Conservation (phyloP, 2,113 vertebrate genomes). For the Patagioenas fasciata region DNA sequence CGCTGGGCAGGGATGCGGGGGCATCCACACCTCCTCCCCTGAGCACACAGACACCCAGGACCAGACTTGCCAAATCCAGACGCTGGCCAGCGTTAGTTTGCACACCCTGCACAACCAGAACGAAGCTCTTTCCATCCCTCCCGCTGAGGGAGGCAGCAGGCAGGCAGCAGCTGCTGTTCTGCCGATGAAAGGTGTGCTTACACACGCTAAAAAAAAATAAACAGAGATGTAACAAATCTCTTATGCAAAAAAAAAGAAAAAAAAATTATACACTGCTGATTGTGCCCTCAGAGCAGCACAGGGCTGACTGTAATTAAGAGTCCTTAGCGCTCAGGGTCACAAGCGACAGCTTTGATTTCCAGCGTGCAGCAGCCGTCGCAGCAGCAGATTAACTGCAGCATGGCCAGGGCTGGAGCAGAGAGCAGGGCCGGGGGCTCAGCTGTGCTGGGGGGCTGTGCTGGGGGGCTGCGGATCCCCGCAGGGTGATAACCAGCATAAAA, state of each 20-base stretch:
- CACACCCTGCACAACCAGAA: neutral
- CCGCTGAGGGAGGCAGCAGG: neutral
- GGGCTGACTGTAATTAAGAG: neutral
- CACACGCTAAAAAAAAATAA: neutral
- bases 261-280: fast-evolving
- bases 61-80: neutral
- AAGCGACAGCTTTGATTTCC: neutral
- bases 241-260: neutral
- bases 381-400: neutral
- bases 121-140: neutral
- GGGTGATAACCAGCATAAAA: neutral
- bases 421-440: neutral
- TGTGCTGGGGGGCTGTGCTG: too few species aligned
- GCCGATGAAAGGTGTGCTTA: neutral
- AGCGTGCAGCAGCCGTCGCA: neutral
- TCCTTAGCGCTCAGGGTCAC: constrained; percentile 16
- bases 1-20: neutral
- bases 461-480: fast-evolving
- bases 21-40: neutral
- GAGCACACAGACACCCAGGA: fast-evolving
- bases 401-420: neutral
- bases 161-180: neutral
- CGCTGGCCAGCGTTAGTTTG: fast-evolving
- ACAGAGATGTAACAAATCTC: neutral
- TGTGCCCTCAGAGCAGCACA: neutral